Percentiles rank a stretch among this genome's conserved stretches.
phyloP scores from a whole-genome alignment of 2,888 invertebrate genomes.

The Tolmerus cingulatus region DNA sequence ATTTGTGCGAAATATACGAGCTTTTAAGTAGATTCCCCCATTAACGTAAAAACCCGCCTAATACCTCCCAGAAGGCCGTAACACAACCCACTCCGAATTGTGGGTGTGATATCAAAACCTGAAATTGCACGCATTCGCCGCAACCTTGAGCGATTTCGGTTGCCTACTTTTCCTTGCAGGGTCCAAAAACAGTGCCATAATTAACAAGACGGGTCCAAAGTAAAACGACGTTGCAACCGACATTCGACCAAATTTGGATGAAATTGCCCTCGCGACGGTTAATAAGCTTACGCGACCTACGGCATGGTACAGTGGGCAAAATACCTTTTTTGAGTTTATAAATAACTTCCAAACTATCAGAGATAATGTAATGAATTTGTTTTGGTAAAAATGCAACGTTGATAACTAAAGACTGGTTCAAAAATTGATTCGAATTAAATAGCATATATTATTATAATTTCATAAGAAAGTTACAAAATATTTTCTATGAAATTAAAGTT shows the following conservation, averaged over 20 bases:
- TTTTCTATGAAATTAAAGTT: too few relatives aligned
- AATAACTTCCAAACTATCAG: not conserved
- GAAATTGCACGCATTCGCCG: not conserved
- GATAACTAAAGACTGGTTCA: not conserved
- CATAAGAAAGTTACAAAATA: too few relatives aligned
- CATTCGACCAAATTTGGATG: not conserved
- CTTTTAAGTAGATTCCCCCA: not conserved
- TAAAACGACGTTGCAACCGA: not conserved
- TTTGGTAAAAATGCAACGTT: not conserved
- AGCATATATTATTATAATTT: too few relatives aligned
- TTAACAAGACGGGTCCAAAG: conserved; percentile 4
- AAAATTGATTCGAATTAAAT: not conserved
- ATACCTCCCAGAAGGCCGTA: not conserved
- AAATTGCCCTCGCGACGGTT: not conserved
- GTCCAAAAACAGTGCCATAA: not conserved
- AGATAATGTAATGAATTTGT: not conserved
- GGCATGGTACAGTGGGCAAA: not conserved
- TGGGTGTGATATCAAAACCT: not conserved
- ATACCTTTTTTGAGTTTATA: not conserved
- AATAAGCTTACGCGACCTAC: not conserved
- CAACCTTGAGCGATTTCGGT: not conserved
- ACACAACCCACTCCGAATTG: not conserved
- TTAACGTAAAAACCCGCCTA: not conserved
- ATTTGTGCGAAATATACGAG: not conserved
- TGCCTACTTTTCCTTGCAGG: not conserved